Percentiles rank a stretch among this genome's conserved stretches.
Conservation (phyloP, 2,888 invertebrate genomes). For the Conops quadrifasciatus region DNA sequence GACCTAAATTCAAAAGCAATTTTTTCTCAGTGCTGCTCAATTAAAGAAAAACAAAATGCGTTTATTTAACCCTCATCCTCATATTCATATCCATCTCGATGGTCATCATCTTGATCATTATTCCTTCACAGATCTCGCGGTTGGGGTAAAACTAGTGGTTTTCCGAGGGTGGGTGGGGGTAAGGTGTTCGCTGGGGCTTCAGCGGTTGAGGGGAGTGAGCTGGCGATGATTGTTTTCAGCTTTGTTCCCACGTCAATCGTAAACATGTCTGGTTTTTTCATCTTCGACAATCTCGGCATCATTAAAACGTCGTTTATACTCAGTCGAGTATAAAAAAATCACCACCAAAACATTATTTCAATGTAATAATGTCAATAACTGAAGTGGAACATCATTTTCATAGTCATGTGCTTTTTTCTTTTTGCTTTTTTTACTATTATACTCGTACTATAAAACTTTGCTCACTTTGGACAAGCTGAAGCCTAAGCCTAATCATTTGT, state of each 20-base stretch:
- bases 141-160: too few relatives aligned
- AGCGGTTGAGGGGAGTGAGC: not conserved
- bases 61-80: not conserved
- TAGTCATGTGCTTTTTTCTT: constrained; percentile 9
- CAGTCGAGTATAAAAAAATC: constrained; percentile 7
- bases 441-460: too few relatives aligned
- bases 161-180: too few relatives aligned
- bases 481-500: not conserved
- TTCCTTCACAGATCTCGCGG: not conserved
- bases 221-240: not conserved
- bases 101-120: too few relatives aligned
- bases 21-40: constrained; percentile 4
- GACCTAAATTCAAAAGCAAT: constrained; percentile 15
- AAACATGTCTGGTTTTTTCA: not conserved
- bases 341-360: constrained; percentile 4
- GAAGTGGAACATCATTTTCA: constrained; percentile 31
- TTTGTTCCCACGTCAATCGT: constrained; percentile 23
- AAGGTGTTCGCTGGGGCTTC: too few relatives aligned
- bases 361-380: constrained; percentile 31
- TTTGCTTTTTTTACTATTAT: not conserved
- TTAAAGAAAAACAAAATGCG: constrained; percentile 23
- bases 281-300: not conserved
- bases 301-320: constrained; percentile 25
- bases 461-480: not conserved
- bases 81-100: not conserved